Percentiles rank a stretch among this genome's conserved stretches.
phyloP scores from a whole-genome alignment of 2,113 vertebrate species.

The Lutjanus erythropterus region DNA sequence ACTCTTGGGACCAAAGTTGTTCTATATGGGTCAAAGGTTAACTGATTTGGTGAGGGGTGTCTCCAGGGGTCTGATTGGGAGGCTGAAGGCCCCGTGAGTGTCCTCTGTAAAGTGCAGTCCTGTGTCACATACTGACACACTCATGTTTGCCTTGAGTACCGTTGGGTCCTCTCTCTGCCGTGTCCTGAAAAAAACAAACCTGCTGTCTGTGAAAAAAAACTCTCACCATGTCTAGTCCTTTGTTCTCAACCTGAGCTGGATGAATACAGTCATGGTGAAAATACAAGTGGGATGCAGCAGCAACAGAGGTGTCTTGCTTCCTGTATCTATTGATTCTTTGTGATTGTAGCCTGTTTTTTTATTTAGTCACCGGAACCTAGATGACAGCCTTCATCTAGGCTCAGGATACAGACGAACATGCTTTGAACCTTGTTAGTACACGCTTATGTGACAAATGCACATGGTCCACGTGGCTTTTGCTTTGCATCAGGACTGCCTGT shows the following conservation, averaged over 20 bases:
- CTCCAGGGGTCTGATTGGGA: constrained; percentile 75
- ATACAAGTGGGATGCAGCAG: constrained; percentile 62
- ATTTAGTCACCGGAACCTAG: constrained; percentile 50
- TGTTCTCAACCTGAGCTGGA: constrained; percentile 69
- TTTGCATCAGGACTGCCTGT: constrained; percentile 67
- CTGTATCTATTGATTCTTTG: constrained; percentile 63
- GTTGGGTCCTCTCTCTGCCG: constrained; percentile 64
- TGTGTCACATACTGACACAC: constrained; percentile 76
- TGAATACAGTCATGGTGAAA: constrained; percentile 61
- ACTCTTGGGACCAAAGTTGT: constrained; percentile 70
- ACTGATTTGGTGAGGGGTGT: constrained; percentile 74
- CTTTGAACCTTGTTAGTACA: constrained; percentile 76
- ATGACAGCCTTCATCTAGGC: constrained; percentile 70
- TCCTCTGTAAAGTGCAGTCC: constrained; percentile 80
- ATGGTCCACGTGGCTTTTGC: constrained; percentile 63
- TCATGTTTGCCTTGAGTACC: constrained; percentile 76
- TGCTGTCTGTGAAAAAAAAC: constrained; percentile 31
- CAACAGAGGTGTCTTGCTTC: constrained; percentile 64
- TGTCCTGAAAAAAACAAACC: constrained; percentile 39
- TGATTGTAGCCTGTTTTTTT: constrained; percentile 59
- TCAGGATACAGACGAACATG: constrained; percentile 55
- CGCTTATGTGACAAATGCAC: constrained; percentile 78
- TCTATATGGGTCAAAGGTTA: constrained; percentile 76
- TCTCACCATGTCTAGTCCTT: constrained; percentile 65
- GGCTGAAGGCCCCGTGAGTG: constrained; percentile 68